Base-by-base conservation (phyloP, 2,113 vertebrate genomes). In the Solea senegalensis region DNA sequence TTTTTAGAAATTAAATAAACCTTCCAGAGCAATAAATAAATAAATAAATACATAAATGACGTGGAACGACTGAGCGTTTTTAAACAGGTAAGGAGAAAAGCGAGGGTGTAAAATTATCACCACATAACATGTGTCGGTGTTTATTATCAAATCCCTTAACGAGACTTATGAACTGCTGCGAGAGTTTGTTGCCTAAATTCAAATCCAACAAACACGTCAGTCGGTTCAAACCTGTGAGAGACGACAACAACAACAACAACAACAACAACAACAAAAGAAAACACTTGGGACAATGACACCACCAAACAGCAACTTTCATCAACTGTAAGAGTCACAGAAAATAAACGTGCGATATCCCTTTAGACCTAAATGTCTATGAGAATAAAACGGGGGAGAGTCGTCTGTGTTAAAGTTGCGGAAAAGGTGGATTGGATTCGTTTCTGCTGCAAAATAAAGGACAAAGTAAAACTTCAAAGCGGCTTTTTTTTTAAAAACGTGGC, bases 21-120 rank as follows among this genome's bases (percentile, higher is more conserved):
- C 34, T 34, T 6, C 34, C 34, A 34, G 34, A 34, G 34, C 21
- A 21, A 3, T 9, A 45, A 45, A 45, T 45, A 45, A 45, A 45
- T 3, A 7, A 10, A 45, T 3, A 9, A 10, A 34, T 21, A 21
- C 21, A 21, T 21, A 34, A 4, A 6, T 10, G 10, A 16, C 7
- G 27, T 53, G 21, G 3, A 7, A 2, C 39, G 54, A 59, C 28
- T 28, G 21, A 0, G 68, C 28, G 60, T 10, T 48, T 21, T 34
- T 34, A 59, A 51, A 53, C 49, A 52, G 69, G 63, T 67, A 50
- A 0, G 16, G 48, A 59, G 72, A 65, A 55, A 46, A 41, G 65
- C 69, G 53, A 53, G 21, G 40, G 78, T 49, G 69, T 83, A 72
- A 86, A 90, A 82, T 86, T 15, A 85, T 84, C 81, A 85, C 54